phyloP scores from a whole-genome alignment of 2,113 vertebrate species.

The Bos indicus region DNA sequence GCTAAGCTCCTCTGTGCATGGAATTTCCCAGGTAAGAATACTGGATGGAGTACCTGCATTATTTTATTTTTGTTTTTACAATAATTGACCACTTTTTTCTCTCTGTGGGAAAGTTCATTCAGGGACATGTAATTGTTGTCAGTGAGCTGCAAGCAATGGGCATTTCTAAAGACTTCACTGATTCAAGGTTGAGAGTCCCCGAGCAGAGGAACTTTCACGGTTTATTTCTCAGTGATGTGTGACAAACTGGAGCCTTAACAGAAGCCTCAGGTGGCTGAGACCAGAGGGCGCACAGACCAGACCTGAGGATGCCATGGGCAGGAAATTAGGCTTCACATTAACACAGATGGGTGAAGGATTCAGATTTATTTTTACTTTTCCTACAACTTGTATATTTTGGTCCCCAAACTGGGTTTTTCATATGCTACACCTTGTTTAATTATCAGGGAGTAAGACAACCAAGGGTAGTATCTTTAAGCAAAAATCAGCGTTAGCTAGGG shows the following conservation, averaged over 20 bases:
- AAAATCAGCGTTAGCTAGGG: neutral
- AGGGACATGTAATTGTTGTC: neutral
- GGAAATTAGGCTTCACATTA: neutral
- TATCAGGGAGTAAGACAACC: neutral
- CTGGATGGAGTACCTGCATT: neutral
- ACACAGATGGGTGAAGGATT: neutral
- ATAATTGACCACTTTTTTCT: neutral
- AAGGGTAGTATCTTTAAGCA: neutral
- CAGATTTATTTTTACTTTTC: slow-evolving; percentile 14
- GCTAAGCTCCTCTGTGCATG: neutral
- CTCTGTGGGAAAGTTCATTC: neutral
- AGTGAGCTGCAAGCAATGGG: neutral
- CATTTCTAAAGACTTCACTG: neutral
- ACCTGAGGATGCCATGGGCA: neutral
- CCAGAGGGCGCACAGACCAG: neutral
- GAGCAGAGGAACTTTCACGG: neutral
- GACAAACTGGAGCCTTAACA: neutral
- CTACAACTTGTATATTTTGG: neutral
- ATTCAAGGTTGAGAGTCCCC: neutral
- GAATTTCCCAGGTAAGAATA: neutral
- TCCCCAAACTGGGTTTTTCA: neutral
- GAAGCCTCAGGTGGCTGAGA: neutral
- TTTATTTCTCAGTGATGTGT: neutral
- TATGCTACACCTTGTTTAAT: neutral
- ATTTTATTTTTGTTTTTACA: slow-evolving; percentile 3